Percentiles rank a stretch among this genome's conserved stretches.
These are phyloP conservation scores for Eilema sororculum DNA, from an alignment of 2,888 invertebrate species.

Conservation along the genomic window DNA sequence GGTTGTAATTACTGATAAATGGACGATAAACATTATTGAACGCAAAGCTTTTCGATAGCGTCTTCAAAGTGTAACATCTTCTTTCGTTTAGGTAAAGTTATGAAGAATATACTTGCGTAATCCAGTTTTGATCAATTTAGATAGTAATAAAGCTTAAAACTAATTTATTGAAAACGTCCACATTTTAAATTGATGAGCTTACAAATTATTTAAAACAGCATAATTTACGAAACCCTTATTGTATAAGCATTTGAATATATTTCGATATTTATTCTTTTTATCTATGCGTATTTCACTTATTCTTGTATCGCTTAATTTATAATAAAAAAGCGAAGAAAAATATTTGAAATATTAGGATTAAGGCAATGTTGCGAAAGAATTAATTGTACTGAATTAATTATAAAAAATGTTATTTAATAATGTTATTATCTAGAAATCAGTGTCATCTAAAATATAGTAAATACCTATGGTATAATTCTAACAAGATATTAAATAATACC, in stretches of 20 bases:
- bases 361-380: constrained; percentile 44
- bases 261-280: background rate
- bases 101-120: background rate
- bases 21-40: background rate
- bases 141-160: constrained; percentile 5
- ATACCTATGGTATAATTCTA: background rate
- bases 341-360: constrained; percentile 18
- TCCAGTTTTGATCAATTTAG: background rate
- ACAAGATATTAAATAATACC: background rate
- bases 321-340: background rate
- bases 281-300: background rate
- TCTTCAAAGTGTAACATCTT: background rate
- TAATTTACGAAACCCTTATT: background rate
- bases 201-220: constrained; percentile 16
- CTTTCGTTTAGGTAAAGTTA: background rate
- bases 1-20: too few species aligned
- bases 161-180: constrained; percentile 36
- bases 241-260: constrained; percentile 11
- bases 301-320: constrained; percentile 26
- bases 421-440: background rate
- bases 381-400: constrained; percentile 17
- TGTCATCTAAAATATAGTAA: background rate
- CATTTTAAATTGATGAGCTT: constrained; percentile 37
- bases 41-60: too few species aligned
- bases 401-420: background rate